phyloP scores from a whole-genome alignment of 2,113 vertebrate genomes.

The Varanus salvator region DNA sequence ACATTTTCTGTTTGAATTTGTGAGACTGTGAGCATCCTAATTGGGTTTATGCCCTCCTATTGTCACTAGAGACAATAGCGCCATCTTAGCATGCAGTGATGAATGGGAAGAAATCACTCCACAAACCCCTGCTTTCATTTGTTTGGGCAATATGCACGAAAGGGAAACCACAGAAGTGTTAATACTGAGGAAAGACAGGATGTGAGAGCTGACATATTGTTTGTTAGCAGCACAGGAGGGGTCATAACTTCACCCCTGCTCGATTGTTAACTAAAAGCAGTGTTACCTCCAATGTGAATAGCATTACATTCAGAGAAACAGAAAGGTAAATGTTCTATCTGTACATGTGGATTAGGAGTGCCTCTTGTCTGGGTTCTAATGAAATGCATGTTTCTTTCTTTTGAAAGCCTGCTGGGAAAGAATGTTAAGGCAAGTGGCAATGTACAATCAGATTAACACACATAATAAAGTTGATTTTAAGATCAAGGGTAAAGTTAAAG shows the following conservation, averaged over 20 bases:
- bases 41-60: not conserved
- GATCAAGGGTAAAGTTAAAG: constrained; percentile 16
- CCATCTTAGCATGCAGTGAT: constrained; percentile 5
- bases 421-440: not conserved
- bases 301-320: not conserved
- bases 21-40: not conserved
- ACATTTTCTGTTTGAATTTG: not conserved
- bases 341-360: constrained; percentile 4
- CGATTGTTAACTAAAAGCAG: constrained; percentile 7
- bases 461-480: accelerated
- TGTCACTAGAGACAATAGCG: not conserved
- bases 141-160: not conserved
- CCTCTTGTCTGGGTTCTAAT: not conserved
- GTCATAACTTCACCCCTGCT: not conserved
- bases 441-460: not conserved
- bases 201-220: not conserved
- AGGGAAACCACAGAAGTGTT: not conserved
- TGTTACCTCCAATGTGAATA: not conserved
- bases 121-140: not conserved
- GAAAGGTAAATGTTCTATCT: not conserved
- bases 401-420: not conserved
- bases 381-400: constrained; percentile 20
- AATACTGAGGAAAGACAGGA: not conserved
- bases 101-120: accelerated
- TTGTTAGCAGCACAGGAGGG: not conserved